Evolutionary conservation across 2,888 invertebrate species (phyloP).

Genomic region (Anticlea derivata): DNA sequence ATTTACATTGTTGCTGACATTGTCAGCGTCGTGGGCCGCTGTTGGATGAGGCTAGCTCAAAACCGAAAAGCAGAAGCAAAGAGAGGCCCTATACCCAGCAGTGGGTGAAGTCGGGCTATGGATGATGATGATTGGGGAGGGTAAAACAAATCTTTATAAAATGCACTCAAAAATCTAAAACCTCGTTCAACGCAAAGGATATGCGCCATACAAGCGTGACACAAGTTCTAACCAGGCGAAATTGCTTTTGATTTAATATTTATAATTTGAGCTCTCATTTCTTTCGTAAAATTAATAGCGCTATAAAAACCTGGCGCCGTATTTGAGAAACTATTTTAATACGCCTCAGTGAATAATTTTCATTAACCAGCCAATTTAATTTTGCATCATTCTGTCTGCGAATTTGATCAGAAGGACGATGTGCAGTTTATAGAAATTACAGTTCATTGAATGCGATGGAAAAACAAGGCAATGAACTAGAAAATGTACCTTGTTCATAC

Average conservation of each 20-base stretch:
- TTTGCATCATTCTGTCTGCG: slow-evolving; percentile 35
- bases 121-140: no score
- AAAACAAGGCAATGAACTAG: not conserved
- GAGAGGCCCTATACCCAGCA: no score
- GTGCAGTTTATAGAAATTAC: slow-evolving; percentile 21
- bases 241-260: slow-evolving; percentile 29
- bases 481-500: not conserved
- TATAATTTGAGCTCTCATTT: slow-evolving; percentile 39
- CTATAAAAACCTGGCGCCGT: slow-evolving; percentile 31
- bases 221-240: slow-evolving; percentile 14
- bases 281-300: slow-evolving; percentile 46
- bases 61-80: no score
- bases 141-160: no score
- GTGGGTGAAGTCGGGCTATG: no score
- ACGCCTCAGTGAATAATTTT: slow-evolving; percentile 28
- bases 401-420: slow-evolving; percentile 24
- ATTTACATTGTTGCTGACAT: no score
- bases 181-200: no score
- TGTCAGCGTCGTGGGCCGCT: no score
- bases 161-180: no score
- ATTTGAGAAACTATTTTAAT: slow-evolving; percentile 34
- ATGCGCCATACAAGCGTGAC: no score
- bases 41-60: no score
- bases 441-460: no score
- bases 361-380: slow-evolving; percentile 39